Conservation (phyloP, 2,113 vertebrate species). For the Entomyzon cyanotis region DNA sequence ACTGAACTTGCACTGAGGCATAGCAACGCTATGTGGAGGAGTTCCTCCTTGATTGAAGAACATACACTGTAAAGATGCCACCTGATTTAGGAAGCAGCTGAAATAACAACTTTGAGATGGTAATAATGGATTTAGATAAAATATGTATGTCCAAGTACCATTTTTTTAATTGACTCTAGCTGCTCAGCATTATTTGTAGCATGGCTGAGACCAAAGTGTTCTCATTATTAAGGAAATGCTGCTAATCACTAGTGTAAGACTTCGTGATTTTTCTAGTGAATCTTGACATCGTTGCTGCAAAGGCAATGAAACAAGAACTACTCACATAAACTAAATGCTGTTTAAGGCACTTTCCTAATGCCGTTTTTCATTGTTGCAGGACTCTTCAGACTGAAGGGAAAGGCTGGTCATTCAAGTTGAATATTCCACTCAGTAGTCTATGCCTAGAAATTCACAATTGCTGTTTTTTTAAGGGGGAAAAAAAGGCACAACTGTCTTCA, state of each 20-base stretch:
- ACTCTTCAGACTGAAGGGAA: background rate
- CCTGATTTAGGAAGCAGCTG: background rate
- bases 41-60: background rate
- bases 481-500: background rate
- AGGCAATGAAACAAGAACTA: background rate
- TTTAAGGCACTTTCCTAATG: background rate
- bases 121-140: background rate
- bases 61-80: background rate
- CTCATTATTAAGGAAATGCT: background rate
- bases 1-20: background rate
- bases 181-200: background rate
- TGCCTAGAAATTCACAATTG: background rate
- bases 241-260: background rate
- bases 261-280: background rate
- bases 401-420: background rate
- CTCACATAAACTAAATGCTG: background rate
- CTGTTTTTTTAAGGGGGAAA: accelerated
- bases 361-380: background rate
- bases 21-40: background rate
- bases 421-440: background rate
- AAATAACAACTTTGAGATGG: background rate
- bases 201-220: background rate
- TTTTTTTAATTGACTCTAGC: background rate
- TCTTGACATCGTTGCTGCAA: background rate
- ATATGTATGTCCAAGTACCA: background rate